Percentiles rank a stretch among this genome's conserved stretches.
Conservation (phyloP, 2,888 invertebrate genomes). For the Ophraella communa region DNA sequence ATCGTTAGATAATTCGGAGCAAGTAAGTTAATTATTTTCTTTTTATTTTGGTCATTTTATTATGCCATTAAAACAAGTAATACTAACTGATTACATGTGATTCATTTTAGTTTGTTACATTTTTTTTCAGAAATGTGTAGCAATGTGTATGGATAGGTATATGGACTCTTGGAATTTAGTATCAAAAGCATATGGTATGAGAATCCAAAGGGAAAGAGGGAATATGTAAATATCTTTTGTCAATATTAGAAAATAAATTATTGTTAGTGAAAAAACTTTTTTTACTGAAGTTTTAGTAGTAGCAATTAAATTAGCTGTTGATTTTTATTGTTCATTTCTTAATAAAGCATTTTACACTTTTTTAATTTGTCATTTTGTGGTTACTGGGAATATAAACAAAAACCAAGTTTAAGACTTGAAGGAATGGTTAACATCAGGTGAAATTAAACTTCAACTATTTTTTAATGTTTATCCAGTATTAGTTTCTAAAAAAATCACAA, state of each 20-base stretch:
- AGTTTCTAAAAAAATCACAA: constrained; percentile 41
- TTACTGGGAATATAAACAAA: too few species aligned
- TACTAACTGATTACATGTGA: too few species aligned
- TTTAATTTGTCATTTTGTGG: too few species aligned
- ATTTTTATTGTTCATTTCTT: background rate
- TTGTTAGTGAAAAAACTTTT: constrained; percentile 8
- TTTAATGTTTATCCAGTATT: constrained; percentile 4
- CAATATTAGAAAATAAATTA: constrained; percentile 8
- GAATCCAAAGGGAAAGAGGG: constrained; percentile 80
- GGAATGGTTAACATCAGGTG: too few species aligned
- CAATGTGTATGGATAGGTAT: constrained; percentile 98
- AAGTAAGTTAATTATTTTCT: constrained; percentile 61
- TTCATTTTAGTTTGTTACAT: background rate
- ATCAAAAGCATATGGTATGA: constrained; percentile 83
- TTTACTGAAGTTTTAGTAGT: background rate
- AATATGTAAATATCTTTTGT: constrained; percentile 45
- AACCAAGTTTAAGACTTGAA: too few species aligned
- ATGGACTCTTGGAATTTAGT: constrained; percentile 97
- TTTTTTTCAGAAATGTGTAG: constrained; percentile 83
- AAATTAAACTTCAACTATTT: background rate
- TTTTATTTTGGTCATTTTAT: too few species aligned
- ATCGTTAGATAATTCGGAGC: constrained; percentile 85
- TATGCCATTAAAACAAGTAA: too few species aligned
- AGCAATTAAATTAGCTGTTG: background rate
- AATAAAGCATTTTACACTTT: background rate